These are phyloP conservation scores for Aphrophora alni DNA, from an alignment of 2,888 invertebrate species.

Conservation along the genomic window DNA sequence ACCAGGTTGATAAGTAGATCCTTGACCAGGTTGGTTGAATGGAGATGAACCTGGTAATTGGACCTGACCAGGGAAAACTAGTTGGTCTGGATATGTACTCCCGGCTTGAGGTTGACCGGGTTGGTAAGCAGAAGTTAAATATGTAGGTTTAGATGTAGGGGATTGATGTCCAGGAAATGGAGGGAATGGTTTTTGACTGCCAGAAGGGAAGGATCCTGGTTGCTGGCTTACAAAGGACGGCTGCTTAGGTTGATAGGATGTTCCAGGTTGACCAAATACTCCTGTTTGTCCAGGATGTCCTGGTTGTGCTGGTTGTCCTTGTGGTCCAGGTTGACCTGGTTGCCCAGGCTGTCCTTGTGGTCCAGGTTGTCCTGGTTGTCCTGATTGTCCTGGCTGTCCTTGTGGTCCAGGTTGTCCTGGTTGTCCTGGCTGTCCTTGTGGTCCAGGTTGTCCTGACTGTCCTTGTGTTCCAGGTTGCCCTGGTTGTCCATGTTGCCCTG, in stretches of 20 bases:
- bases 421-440: conserved; percentile 7
- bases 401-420: conserved; percentile 54
- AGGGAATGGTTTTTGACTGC: conserved; percentile 12
- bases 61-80: conserved; percentile 20
- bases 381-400: conserved; percentile 55
- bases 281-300: conserved; percentile 53
- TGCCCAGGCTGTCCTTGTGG: neutral
- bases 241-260: neutral
- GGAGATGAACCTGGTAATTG: conserved; percentile 1
- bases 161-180: conserved; percentile 10
- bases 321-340: conserved; percentile 12
- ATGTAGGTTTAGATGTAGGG: neutral
- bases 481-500: neutral
- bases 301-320: conserved; percentile 13
- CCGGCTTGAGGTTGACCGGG: conserved; percentile 18
- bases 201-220: conserved; percentile 9
- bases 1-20: conserved; percentile 50
- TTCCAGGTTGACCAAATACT: neutral
- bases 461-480: conserved; percentile 9
- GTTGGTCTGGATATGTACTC: neutral
- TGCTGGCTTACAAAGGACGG: neutral
- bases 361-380: neutral
- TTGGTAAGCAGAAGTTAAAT: conserved; percentile 3
- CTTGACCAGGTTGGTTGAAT: conserved; percentile 9
- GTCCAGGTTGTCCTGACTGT: conserved; percentile 23